Percentiles rank a stretch among this genome's conserved stretches.
Evolutionary conservation across 2,113 vertebrate species (phyloP).

Genomic region (Macrotus californicus): DNA sequence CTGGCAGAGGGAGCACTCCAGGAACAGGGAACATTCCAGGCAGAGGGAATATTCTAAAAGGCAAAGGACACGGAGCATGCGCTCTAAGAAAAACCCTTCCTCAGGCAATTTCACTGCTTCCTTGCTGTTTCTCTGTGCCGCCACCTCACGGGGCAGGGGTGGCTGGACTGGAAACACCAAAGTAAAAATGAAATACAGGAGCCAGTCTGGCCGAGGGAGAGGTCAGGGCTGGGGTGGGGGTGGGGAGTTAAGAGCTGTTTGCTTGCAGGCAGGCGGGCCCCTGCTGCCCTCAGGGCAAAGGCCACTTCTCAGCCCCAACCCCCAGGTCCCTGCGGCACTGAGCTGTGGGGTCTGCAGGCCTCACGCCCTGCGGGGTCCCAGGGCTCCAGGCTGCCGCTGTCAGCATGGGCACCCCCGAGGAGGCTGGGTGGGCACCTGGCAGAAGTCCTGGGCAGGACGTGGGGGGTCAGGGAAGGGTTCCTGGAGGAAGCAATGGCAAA

Average conservation of each 20-base stretch:
- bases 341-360: not conserved
- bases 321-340: not conserved
- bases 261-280: not conserved
- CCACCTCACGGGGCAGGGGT: not conserved
- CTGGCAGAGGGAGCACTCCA: not conserved
- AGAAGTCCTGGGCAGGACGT: not conserved
- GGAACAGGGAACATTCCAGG: not conserved
- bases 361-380: not conserved
- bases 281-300: not conserved
- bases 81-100: not conserved
- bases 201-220: not conserved
- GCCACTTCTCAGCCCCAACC: not conserved
- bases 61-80: not conserved
- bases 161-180: not conserved
- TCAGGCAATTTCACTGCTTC: too few relatives aligned
- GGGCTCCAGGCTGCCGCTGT: not conserved
- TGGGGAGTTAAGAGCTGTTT: accelerated
- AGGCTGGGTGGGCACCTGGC: not conserved
- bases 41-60: not conserved
- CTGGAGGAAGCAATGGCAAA: not conserved
- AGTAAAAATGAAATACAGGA: not conserved
- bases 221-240: accelerated
- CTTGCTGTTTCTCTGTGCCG: not conserved
- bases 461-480: not conserved
- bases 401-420: too few relatives aligned